Evolutionary conservation across 2,113 vertebrate genomes (phyloP), one percentile per base, ranked within the genome.

Genomic region (Orientallactaga bullata): DNA sequence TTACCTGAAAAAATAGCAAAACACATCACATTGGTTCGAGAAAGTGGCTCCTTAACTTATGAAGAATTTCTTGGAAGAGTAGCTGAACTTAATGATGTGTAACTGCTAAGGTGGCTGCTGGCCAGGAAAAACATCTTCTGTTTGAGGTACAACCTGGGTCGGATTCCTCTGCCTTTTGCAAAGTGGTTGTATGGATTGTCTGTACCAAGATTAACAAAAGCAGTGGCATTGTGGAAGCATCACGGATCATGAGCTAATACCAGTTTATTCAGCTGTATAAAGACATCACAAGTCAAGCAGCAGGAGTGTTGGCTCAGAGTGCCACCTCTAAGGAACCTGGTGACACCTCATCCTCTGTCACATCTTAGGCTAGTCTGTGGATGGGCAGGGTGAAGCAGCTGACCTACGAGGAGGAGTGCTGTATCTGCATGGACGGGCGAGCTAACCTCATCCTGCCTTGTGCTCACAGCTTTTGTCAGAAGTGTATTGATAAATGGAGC

Each of bases 141-240:
- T 99, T 99, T 98, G 99, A 99, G 95, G 99, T 99, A 58, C 99
- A 99, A 80, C 99, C 99, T 82, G 99, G 99, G 61, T 99, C 99
- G n/a, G 99, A 99, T 93, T 97, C 99, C 81, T 98, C 99, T 51
- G 99, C 99, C 42, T 98, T 99, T 97, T 99, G 99, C 99, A 99
- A 99, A 96, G 98, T 99, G 94, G 97, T 98, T 0, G 99, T 99
- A 91, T 98, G 99, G 69, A 97, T 99, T 78, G 98, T 99, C 89
- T 99, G 99, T 93, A 99, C 99, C 69, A 99, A 99, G 99, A 99
- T 99, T 97, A 99, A 99, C 98, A 99, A 99, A 97, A 99, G 98
- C 95, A 98, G 95, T 35, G 99, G 99, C 42, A 98, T 98, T 91
- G 98, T 99, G 96, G 99, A 99, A 97, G 99, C 99, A 26, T 99